phyloP scores from a whole-genome alignment of 2,113 vertebrate species.

The Labeo catla region DNA sequence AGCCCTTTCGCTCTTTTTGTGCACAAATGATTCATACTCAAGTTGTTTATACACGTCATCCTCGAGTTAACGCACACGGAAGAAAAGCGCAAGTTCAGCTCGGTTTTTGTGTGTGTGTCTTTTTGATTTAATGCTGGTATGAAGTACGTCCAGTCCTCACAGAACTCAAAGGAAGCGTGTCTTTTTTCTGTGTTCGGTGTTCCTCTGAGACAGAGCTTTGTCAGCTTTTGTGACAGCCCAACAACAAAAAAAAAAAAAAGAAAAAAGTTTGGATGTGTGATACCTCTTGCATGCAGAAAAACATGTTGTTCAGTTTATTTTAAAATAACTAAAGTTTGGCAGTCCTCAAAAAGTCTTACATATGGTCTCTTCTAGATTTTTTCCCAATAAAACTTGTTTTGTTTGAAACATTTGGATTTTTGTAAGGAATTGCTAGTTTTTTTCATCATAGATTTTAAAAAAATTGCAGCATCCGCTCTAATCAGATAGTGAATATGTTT shows the following conservation, averaged over 20 bases:
- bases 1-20: neutral
- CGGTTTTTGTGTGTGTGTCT: slow-evolving; percentile 7
- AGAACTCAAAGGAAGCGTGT: slow-evolving; percentile 66
- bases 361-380: neutral
- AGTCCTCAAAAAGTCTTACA: neutral
- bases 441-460: no score
- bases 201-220: slow-evolving; percentile 64
- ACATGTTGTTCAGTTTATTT: neutral
- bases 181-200: slow-evolving; percentile 66
- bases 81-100: neutral
- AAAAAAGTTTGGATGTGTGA: neutral
- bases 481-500: no score
- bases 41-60: neutral
- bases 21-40: neutral
- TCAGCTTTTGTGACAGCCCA: slow-evolving; percentile 68
- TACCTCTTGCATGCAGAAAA: neutral
- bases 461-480: no score
- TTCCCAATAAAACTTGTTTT: neutral
- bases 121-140: slow-evolving; percentile 40
- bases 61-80: neutral
- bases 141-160: slow-evolving; percentile 55
- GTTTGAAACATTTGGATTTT: neutral
- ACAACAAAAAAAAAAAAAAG: slow-evolving; percentile 62
- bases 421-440: no score
- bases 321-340: neutral